Base-by-base conservation (phyloP, 2,888 invertebrate species). In the Dorcus hopei region DNA sequence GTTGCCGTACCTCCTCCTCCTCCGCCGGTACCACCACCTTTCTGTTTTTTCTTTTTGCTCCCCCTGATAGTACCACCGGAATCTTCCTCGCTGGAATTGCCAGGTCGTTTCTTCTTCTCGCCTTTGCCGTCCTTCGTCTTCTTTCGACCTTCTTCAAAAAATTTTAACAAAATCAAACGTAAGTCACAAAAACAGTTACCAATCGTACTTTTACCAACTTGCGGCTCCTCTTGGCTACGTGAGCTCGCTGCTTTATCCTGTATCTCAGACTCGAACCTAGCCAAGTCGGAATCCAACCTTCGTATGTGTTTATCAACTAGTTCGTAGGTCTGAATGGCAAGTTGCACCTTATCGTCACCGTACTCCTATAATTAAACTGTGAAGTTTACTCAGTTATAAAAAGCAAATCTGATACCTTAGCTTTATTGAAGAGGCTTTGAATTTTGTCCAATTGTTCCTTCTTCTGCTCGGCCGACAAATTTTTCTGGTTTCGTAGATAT, bases 241-340 rank as follows among this genome's bases (percentile, higher is more conserved):
- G 87, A 89, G 64, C 86, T 91, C 64, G 92, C 80, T 2, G 93
- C 91, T 80, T 96, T 96, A 74, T 97, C 97, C 77, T 97, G 97
- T 70, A 97, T 91, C 79, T 97, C 97, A 1, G 95, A 91, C 78
- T 98, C 97, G 77, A 98, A 98, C 61, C 96, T 86, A 1, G 96
- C 95, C 73, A 98, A 84, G 82, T 98, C 97, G 56, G 95, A 94
- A 79, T 98, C 98, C 71, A 98, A 82, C 68, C 95, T 87, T 70
- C 97, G 84, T 66, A 98, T 98, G 77, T 98, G 97, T 78, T 97
- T 97, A 78, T 99, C 97, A 40, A 97, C 96, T 79, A 97, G 81
- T 81, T 99, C 98, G 74, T 99, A 99, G 0, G 97, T 97, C 81
- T 97, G 96, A 79, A 97, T 95, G 1, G 98, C 97, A 60, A 98